Evolutionary conservation across 2,888 invertebrate species (phyloP).

Genomic region (Meganola albula): DNA sequence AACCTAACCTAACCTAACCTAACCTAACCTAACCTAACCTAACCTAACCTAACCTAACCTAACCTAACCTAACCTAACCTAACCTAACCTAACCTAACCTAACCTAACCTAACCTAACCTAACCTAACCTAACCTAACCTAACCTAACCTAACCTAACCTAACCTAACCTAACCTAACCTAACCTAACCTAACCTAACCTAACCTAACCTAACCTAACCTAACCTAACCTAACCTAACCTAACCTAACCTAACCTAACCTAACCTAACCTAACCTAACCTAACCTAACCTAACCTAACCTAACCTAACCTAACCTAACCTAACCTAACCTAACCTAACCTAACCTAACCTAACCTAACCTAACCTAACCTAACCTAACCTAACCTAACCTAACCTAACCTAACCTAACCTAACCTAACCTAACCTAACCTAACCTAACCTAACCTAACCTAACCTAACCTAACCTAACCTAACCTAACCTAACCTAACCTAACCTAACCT

Average conservation of each 20-base stretch:
- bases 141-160: constrained; percentile 18
- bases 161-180: constrained; percentile 15
- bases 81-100: constrained; percentile 18
- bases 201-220: constrained; percentile 21
- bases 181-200: constrained; percentile 17
- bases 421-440: constrained; percentile 14
- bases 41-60: constrained; percentile 20
- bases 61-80: constrained; percentile 19
- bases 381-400: constrained; percentile 19
- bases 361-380: constrained; percentile 22
- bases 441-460: constrained; percentile 13
- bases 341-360: constrained; percentile 23
- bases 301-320: constrained; percentile 16
- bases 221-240: constrained; percentile 20
- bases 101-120: constrained; percentile 18
- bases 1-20: constrained; percentile 20
- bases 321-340: constrained; percentile 19
- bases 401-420: constrained; percentile 23
- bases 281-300: constrained; percentile 14
- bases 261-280: constrained; percentile 15
- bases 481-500: constrained; percentile 14
- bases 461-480: constrained; percentile 11
- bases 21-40: constrained; percentile 22
- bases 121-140: constrained; percentile 18
- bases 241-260: constrained; percentile 19